phyloP scores from a whole-genome alignment of 2,797 vertebrate genomes.

The Poecilia velifera region DNA sequence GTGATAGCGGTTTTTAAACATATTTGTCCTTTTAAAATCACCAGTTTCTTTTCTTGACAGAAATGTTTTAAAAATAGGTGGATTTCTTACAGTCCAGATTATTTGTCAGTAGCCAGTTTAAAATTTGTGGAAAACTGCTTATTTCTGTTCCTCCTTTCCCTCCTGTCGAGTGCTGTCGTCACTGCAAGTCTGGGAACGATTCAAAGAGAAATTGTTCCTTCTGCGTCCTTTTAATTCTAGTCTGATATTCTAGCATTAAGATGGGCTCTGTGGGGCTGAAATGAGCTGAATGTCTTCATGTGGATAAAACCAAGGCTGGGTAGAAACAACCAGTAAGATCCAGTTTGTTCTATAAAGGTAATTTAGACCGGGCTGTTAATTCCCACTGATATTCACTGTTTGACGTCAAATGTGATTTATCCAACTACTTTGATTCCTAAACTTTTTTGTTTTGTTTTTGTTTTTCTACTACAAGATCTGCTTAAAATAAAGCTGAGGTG shows the following conservation, averaged over 20 bases:
- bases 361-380: conserved; percentile 38
- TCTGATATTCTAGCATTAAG: neutral
- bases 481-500: conserved; percentile 69
- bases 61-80: conserved; percentile 10
- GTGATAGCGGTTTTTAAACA: neutral
- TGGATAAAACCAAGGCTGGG: neutral
- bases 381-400: conserved; percentile 24
- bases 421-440: conserved; percentile 15
- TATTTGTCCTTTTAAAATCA: conserved; percentile 7
- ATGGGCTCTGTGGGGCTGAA: neutral
- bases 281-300: conserved; percentile 2
- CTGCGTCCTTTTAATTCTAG: neutral
- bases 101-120: neutral
- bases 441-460: neutral
- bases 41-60: neutral
- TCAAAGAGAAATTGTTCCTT: neutral
- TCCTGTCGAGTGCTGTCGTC: neutral
- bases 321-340: conserved; percentile 5
- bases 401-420: conserved; percentile 49
- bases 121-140: neutral
- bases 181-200: neutral
- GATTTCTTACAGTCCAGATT: neutral
- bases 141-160: neutral
- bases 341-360: conserved; percentile 34
- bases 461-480: conserved; percentile 61